A percentile compares a stretch with the other conserved stretches of the same genome.
Conservation (phyloP, 2,888 invertebrate genomes). For the Conus canariensis region DNA sequence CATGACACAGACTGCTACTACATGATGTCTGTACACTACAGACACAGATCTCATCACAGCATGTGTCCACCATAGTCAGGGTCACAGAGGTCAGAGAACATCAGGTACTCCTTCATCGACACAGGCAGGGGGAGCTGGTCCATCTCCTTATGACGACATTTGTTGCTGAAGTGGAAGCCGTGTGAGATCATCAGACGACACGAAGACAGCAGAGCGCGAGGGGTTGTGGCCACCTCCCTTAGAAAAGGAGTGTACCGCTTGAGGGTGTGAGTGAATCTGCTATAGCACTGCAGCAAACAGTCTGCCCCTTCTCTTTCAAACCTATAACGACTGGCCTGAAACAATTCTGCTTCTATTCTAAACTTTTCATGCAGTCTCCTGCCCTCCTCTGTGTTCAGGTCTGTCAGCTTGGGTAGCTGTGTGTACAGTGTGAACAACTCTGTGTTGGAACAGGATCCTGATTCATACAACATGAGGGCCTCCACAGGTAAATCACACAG, state of each 20-base stretch:
- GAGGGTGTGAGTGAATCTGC: not conserved
- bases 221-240: not conserved
- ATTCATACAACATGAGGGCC: not conserved
- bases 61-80: not conserved
- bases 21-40: too few relatives aligned
- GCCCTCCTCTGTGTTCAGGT: not conserved
- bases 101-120: not conserved
- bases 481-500: not conserved
- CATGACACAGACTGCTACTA: too few relatives aligned
- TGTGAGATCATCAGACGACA: slow-evolving; percentile 3
- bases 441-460: not conserved
- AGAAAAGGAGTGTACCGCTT: not conserved
- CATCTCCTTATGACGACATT: not conserved
- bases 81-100: slow-evolving; percentile 4
- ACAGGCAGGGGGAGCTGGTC: not conserved
- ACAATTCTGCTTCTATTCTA: not conserved
- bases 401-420: not conserved
- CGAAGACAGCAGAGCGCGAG: not conserved
- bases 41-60: too few relatives aligned
- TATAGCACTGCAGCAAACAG: too few relatives aligned
- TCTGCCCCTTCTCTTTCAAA: too few relatives aligned
- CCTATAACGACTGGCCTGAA: too few relatives aligned
- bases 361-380: not conserved
- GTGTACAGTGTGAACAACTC: not conserved
- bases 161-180: not conserved